These are phyloP conservation scores for Cheilosia pagana DNA, from an alignment of 2,888 invertebrate genomes.

Conservation along the genomic window DNA sequence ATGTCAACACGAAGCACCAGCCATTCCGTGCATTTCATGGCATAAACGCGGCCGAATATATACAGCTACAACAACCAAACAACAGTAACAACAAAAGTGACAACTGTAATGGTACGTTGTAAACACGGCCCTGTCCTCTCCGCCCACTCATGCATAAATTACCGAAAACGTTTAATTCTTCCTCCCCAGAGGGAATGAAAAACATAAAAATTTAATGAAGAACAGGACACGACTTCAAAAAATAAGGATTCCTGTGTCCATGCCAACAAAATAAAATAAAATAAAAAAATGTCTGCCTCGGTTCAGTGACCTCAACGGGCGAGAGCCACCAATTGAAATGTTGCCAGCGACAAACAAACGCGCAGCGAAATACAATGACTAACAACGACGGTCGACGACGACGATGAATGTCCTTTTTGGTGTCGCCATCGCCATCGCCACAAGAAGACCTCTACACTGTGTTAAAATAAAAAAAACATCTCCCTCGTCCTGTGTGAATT, in stretches of 20 bases:
- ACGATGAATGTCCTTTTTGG: constrained; percentile 62
- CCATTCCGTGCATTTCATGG: constrained; percentile 25
- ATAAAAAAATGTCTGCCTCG: constrained; percentile 8
- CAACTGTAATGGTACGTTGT: constrained; percentile 42
- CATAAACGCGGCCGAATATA: constrained; percentile 12
- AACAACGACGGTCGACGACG: not conserved
- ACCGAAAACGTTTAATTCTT: constrained; percentile 64
- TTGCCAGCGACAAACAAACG: constrained; percentile 50
- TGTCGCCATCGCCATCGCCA: constrained; percentile 58
- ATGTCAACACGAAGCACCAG: constrained; percentile 45
- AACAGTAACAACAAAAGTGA: constrained; percentile 32
- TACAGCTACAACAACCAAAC: not conserved
- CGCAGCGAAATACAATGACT: not conserved
- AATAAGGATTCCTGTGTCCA: constrained; percentile 8
- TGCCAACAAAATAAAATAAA: constrained; percentile 1
- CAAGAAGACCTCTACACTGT: constrained; percentile 39
- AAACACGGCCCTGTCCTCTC: not conserved
- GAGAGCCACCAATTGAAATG: constrained; percentile 46
- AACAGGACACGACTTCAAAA: constrained; percentile 48
- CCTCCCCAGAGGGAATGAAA: constrained; percentile 46
- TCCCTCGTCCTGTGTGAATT: constrained; percentile 45
- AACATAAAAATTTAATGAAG: constrained; percentile 53
- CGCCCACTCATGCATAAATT: constrained; percentile 61
- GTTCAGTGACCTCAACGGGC: constrained; percentile 53
- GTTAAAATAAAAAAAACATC: constrained; percentile 41